Conservation (phyloP, 2,797 vertebrate genomes). For the Ptychadena robeensis region DNA sequence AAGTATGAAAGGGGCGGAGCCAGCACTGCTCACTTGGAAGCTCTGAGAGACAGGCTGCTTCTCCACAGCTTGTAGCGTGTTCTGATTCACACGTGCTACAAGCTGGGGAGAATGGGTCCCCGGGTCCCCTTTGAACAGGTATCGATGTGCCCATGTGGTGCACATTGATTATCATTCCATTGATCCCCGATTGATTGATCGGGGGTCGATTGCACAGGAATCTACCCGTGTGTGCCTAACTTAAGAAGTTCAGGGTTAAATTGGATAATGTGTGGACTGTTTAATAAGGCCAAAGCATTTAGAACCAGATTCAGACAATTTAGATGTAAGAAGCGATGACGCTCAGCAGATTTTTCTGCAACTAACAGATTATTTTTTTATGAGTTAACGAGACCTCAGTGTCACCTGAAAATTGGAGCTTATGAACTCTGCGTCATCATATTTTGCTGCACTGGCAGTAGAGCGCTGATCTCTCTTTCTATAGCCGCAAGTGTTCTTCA, state of each 20-base stretch:
- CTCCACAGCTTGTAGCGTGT: no score
- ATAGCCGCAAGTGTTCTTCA: not conserved
- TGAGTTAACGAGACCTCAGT: not conserved
- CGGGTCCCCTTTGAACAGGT: no score
- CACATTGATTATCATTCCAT: no score
- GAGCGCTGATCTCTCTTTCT: not conserved
- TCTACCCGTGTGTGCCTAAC: no score
- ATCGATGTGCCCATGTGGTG: no score
- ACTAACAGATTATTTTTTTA: not conserved
- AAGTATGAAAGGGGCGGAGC: no score
- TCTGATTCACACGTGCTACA: no score
- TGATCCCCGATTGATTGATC: no score
- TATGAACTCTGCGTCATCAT: slow-evolving; percentile 1
- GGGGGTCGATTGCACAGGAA: no score
- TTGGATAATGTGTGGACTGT: not conserved
- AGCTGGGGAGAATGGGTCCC: no score
- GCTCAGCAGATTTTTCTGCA: not conserved
- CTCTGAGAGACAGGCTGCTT: no score
- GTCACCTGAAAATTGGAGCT: not conserved
- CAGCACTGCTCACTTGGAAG: no score
- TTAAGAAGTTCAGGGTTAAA: not conserved
- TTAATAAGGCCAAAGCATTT: not conserved
- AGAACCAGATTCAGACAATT: not conserved
- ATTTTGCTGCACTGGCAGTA: slow-evolving; percentile 15
- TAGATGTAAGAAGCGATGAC: not conserved